Base-by-base conservation (phyloP, 30 jellyfish, hydroid and myxozoan genomes). In the Morbakka virulenta region DNA sequence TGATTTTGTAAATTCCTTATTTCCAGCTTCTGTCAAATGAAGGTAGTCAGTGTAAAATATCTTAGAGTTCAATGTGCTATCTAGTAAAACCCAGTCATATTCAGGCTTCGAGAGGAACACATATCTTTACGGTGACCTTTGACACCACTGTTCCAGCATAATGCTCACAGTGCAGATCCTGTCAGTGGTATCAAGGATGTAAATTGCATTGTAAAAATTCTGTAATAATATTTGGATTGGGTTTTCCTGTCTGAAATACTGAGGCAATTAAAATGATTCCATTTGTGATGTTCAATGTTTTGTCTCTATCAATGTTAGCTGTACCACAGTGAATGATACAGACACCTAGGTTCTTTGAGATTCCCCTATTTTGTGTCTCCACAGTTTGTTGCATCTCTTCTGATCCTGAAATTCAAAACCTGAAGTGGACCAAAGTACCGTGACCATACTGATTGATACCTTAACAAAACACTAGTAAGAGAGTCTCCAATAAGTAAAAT, bases 301-400 rank as follows among this genome's bases (percentile, higher is more conserved):
- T 74, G 50, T 89, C 96, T 33, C 79, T 14, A 67, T 89, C 97
- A 4, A 84, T 75, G 72, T 92, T 92, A 52, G 85, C 80, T 14
- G 98, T 92, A 0, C 98, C 98, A 62, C 96, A 84, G 65, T 92
- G 98, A 29, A 92, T 50, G 27, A 92, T 95, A 32, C 87, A 84
- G 0, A 71, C 52, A 32, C 80, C 86, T 35, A 81, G 69, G 71
- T 90, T 86, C 92, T 66, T 32, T 3, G 95, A 89, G 32, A 92
- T 73, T 52, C 72, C 92, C 32, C 91, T 86, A 36, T 92, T 92
- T 34, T 92, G 95, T 2, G 72, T n/a, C n/a, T n/a, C n/a, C n/a
- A n/a, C n/a, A n/a, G n/a, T 92, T 95, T 63, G 96, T 85, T 48
- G 94, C 82, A 57, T 92, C 96, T 13, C 98, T 96, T 2, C 98